These are phyloP conservation scores for human DNA, from an alignment of 2,113 vertebrate species.

Conservation along the genomic window DNA sequence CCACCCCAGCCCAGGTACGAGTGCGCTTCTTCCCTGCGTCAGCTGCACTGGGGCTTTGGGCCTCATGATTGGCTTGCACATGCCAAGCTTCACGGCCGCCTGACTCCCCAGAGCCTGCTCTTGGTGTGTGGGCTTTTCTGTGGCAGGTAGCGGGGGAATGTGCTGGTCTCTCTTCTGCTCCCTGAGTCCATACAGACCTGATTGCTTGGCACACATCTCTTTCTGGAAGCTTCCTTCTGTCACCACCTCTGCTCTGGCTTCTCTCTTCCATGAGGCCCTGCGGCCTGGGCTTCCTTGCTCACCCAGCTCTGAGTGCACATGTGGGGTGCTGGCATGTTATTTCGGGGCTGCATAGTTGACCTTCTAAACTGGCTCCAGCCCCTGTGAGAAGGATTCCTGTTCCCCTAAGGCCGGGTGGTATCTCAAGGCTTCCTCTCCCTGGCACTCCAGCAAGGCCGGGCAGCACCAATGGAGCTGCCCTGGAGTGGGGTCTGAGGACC, in stretches of 20 bases:
- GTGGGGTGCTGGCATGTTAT: accelerated
- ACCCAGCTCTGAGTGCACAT: not conserved
- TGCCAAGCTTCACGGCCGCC: not conserved
- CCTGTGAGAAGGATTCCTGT: not conserved
- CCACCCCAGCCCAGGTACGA: not conserved
- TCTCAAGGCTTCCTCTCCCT: not conserved
- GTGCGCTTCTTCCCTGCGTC: not conserved
- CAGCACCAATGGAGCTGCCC: not conserved
- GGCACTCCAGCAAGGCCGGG: not conserved
- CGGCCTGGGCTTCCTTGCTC: not conserved
- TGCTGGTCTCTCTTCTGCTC: not conserved
- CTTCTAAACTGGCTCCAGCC: not conserved
- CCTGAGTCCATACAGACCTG: not conserved
- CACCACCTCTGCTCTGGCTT: not conserved
- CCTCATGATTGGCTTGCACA: not conserved
- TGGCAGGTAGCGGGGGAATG: not conserved
- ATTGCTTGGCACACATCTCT: not conserved
- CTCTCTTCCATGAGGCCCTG: not conserved
- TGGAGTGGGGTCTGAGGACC: not conserved
- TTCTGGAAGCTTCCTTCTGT: not conserved
- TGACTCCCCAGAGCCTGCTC: not conserved
- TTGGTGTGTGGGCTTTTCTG: not conserved
- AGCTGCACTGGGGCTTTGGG: not conserved
- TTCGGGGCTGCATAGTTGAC: not conserved
- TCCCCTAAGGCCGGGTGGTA: too few relatives aligned